Base-by-base conservation (phyloP, 2,113 vertebrate species). In the Dromaius novaehollandiae region DNA sequence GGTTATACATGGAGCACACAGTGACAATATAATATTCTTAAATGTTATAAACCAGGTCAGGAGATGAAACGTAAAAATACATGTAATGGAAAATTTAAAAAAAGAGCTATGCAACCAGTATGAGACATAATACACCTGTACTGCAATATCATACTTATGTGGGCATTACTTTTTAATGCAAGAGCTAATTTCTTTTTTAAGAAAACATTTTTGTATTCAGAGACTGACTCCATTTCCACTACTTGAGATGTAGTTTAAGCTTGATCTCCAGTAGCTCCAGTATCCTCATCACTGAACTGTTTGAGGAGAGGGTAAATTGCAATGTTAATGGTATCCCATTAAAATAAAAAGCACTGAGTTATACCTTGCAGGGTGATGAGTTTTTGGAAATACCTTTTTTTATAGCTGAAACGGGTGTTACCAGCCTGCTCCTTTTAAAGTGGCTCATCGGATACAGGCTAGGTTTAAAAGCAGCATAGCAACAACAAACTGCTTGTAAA, bases 31-130 rank as follows among this genome's bases (percentile, higher is more conserved):
- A 14, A 18, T 68, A 95, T 89, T 93, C 95, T 88, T 89, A 7
- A 7, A 11, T 68, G 17, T 75, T 53, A 63, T 24, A 60, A 95
- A 93, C 38, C 71, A 71, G 96, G 93, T 85, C 95, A 94, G 7
- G 38, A 66, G 91, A 85, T 90, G 83, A 82, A 77, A 71, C 42
- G 30, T 15, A n/a, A 15, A 79, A 86, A 60, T 28, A 16, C 48
- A 66, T 38, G 60, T 48, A 69, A 90, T 89, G 42, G 68, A 77
- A 75, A 89, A 89, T 28, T 81, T 74, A 74, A 24, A 2, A 17
- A 50, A 64, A 76, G 56, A 30, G 3, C 21, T 74, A 7, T 60
- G 36, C 83, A 71, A 12, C 46, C 65, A 36, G 19, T 28, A 2
- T 18, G 48, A 82, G 83, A 24, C 73, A 79, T 64, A 36, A 75